These are phyloP conservation scores for Myoxocephalus aenaeus DNA, from an alignment of 2,797 vertebrate genomes.

Conservation along the genomic window DNA sequence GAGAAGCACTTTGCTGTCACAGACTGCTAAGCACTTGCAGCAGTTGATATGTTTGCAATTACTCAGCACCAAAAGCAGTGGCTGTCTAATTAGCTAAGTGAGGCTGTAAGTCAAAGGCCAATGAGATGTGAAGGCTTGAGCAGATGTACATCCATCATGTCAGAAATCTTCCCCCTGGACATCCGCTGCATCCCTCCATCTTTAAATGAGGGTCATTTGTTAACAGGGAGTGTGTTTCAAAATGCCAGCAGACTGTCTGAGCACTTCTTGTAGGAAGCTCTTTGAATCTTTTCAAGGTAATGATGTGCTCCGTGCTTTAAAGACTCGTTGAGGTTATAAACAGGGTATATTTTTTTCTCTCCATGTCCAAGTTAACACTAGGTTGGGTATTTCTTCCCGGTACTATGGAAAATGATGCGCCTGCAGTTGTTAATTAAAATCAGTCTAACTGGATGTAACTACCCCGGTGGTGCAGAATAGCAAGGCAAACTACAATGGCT, in stretches of 20 bases:
- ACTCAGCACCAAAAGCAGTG: slow-evolving; percentile 53
- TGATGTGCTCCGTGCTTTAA: slow-evolving; percentile 24
- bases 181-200: slow-evolving; percentile 45
- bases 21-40: slow-evolving; percentile 50
- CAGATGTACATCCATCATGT: slow-evolving; percentile 72
- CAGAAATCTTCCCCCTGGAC: slow-evolving; percentile 57
- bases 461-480: background rate
- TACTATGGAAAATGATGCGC: background rate
- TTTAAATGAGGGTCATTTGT: slow-evolving; percentile 67
- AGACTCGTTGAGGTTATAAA: slow-evolving; percentile 9
- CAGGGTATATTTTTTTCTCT: background rate
- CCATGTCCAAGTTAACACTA: background rate
- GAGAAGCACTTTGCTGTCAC: slow-evolving; percentile 44
- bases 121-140: slow-evolving; percentile 65
- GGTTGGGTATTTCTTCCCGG: background rate
- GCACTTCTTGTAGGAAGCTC: slow-evolving; percentile 22
- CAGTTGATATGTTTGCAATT: slow-evolving; percentile 56
- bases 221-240: slow-evolving; percentile 42
- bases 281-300: slow-evolving; percentile 36
- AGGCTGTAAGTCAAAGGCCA: slow-evolving; percentile 61
- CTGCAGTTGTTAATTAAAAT: slow-evolving; percentile 1
- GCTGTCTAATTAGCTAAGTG: slow-evolving; percentile 69
- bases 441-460: slow-evolving; percentile 15
- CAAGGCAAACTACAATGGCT: slow-evolving; percentile 8
- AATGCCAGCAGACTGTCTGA: slow-evolving; percentile 37